Base-by-base conservation (phyloP, 35 echinoderm and acorn worm species). In the Heliocidaris tuberculata region DNA sequence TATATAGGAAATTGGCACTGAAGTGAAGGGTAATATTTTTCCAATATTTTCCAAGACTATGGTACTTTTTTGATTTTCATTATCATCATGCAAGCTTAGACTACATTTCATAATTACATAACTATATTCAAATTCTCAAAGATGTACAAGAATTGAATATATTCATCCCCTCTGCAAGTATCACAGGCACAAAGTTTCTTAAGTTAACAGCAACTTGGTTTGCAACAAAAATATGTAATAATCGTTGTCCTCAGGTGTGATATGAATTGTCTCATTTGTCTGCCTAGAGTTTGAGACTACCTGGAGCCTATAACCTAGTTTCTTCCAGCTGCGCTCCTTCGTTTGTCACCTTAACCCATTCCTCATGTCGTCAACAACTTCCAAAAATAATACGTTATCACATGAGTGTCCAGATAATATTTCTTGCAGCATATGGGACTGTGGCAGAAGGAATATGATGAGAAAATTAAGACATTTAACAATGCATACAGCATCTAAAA, bases 301-400 rank as follows among this genome's bases (percentile, higher is more conserved):
- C 65, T 8, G 4, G 65, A 78, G 65, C 27, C 4, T 19, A 78
- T 78, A n/a, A 78, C 65, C 65, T 24, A 78, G 65, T 78, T 78
- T 78, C 65, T 78, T 7, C 15, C 65, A 78, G 65, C 65, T 78
- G 65, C 65, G 65, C 27, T 78, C 65, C 65, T 78, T 78, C 65
- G 65, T 78, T 56, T 78, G 65, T 78, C 65, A 78, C 65, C 21
- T 78, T n/a, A 78, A 78, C 65, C n/a, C 65, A 78, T 78, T 78
- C 65, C 65, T 78, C 7, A 1, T 78, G 65, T 19, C 21, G 27
- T 78, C 65, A 17, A 78, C 65, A n/a, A 78, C 65, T 78, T 78
- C 65, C 65, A 78, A 78, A 78, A n/a, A 78, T 78, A 78, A 78
- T 78, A 78, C 7, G 65, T 78, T 78, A 78, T 78, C 65, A 78